Conservation (phyloP, 2,113 vertebrate genomes). For the Proterorhinus semilunaris region DNA sequence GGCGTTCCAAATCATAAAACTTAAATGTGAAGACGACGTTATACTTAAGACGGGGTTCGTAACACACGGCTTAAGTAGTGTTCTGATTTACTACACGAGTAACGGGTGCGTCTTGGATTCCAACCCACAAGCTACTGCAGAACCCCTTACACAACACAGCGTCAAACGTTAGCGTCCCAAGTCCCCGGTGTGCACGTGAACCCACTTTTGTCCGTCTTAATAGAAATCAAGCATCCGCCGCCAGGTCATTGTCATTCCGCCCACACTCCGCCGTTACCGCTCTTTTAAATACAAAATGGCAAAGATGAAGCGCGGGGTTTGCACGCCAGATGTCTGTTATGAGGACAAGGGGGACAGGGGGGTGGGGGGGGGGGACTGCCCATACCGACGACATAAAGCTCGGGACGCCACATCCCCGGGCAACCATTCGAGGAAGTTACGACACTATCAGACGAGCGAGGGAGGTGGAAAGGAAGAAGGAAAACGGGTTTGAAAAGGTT, state of each 20-base stretch:
- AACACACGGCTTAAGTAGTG: slow-evolving; percentile 35
- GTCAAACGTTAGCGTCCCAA: too few species aligned
- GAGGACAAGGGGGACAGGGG: too few species aligned
- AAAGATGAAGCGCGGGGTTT: slow-evolving; percentile 29
- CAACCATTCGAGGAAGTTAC: slow-evolving; percentile 66
- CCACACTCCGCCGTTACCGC: slow-evolving; percentile 13
- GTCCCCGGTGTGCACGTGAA: too few species aligned
- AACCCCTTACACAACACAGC: too few species aligned
- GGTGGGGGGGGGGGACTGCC: too few species aligned
- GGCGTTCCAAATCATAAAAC: slow-evolving; percentile 63
- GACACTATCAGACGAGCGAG: slow-evolving; percentile 63
- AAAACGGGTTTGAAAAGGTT: too few species aligned
- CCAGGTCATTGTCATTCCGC: background rate
- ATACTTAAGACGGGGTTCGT: slow-evolving; percentile 34
- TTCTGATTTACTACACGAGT: slow-evolving; percentile 46
- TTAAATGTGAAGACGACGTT: slow-evolving; percentile 54
- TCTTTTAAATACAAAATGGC: slow-evolving; percentile 34
- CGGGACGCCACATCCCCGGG: slow-evolving; percentile 54
- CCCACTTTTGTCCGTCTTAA: background rate
- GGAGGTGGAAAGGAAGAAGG: slow-evolving; percentile 12
- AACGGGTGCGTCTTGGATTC: slow-evolving; percentile 23
- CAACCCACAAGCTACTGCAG: too few species aligned
- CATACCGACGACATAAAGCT: slow-evolving; percentile 28
- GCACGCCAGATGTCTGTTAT: slow-evolving; percentile 44
- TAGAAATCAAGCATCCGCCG: background rate